phyloP scores from a whole-genome alignment of 2,113 vertebrate species.

The Aegotheles bennettii region DNA sequence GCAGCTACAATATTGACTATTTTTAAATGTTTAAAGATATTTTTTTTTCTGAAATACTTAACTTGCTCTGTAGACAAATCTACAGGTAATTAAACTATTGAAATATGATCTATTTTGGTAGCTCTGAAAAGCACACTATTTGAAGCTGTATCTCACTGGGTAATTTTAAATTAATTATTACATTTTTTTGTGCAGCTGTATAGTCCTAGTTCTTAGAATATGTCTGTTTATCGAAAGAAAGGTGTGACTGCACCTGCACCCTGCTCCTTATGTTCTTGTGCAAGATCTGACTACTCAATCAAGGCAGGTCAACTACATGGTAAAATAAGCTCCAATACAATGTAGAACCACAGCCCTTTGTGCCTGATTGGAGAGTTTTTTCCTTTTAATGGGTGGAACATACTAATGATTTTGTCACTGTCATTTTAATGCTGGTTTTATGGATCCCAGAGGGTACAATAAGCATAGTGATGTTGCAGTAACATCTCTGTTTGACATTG shows the following conservation, averaged over 20 bases:
- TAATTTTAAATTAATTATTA: background rate
- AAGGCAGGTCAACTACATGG: background rate
- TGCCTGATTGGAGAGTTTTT: background rate
- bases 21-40: background rate
- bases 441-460: background rate
- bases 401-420: background rate
- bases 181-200: background rate
- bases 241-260: background rate
- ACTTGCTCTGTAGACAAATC: background rate
- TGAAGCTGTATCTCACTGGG: background rate
- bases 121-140: background rate
- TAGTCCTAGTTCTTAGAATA: background rate
- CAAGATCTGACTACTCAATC: background rate
- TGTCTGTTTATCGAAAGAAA: background rate
- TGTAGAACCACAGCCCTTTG: background rate
- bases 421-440: background rate
- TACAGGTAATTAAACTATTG: background rate
- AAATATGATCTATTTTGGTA: background rate
- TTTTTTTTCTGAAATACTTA: background rate
- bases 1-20: background rate
- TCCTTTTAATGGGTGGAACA: background rate
- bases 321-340: background rate
- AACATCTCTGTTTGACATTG: background rate
- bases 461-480: background rate
- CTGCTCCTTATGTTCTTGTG: background rate